These are phyloP conservation scores for Chauna torquata DNA, from an alignment of 2,113 vertebrate genomes.

Conservation along the genomic window DNA sequence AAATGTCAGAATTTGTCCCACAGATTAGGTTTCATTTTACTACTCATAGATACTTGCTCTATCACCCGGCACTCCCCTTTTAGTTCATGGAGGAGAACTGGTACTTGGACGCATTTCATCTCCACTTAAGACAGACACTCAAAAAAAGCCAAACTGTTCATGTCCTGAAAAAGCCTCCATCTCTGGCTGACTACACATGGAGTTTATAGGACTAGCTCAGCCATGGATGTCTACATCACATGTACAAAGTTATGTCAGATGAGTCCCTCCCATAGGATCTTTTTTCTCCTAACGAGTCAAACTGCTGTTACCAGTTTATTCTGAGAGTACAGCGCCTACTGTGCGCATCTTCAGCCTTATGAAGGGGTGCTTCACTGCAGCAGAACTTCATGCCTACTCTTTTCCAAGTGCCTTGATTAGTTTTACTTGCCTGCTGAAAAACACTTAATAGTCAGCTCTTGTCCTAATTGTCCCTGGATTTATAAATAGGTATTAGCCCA, in stretches of 20 bases:
- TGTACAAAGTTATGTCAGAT: neutral
- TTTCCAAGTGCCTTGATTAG: neutral
- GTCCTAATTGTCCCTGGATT: neutral
- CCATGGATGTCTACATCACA: neutral
- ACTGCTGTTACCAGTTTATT: neutral
- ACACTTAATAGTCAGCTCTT: neutral
- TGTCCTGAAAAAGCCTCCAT: neutral
- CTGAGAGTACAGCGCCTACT: neutral
- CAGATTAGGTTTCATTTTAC: conserved; percentile 2
- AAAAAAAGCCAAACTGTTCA: neutral
- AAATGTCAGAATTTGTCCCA: neutral
- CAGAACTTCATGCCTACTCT: neutral
- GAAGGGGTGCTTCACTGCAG: neutral
- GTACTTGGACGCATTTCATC: neutral
- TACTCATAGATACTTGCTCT: neutral
- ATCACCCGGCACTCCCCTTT: neutral
- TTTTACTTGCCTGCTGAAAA: conserved; percentile 10
- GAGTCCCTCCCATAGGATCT: neutral
- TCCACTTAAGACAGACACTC: neutral
- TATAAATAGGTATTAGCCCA: conserved; percentile 10
- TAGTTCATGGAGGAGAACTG: neutral
- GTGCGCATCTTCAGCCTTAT: neutral
- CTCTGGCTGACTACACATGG: neutral
- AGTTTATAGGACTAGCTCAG: neutral
- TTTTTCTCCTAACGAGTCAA: neutral